Base-by-base conservation (phyloP, 2,113 vertebrate species). In the Motacilla alba region DNA sequence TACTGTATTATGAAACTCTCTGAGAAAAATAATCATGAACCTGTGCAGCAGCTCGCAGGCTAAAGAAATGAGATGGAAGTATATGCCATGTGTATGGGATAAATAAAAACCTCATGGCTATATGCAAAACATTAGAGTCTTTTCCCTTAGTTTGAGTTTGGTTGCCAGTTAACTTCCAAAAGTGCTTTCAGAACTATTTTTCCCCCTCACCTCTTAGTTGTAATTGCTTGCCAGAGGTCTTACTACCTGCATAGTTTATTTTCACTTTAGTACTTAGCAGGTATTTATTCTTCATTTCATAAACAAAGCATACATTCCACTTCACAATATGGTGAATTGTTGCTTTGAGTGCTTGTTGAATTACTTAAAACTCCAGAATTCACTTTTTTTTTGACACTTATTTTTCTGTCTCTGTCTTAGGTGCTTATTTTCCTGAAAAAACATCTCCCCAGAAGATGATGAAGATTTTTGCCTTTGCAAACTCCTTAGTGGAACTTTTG, bases 371-470 rank as follows among this genome's bases (percentile, higher is more conserved):
- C 46, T 44, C 39, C 18, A 19, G 6, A 74, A 50, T 60, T 79
- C 22, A 15, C 11, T 14, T 23, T 77, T 66, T 44, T 56, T 91
- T 73, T 50, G 0, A 9, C 19, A 30, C 9, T 9, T 15, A 19
- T 62, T 75, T 74, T 64, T 24, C 41, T 92, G 50, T 91, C 21
- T 83, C 3, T 18, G 5, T 83, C 55, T 20, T 93, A 99, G 99
- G 98, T 97, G 97, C 97, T 93, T 99, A 99, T 97, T 97, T 98
- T 91, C 98, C 99, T 43, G 98, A 99, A 96, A 98, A 98, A 93
- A 98, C 98, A 62, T 99, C 98, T 93, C 98, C 99, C 68, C 99
- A 99, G 94, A 99, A 99, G 93, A 99, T 99, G 98, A 99, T 99
- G 99, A 99, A 99, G 94, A 98, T 99, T 89, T 99, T 99, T 98